Base-by-base conservation (phyloP, 2,113 vertebrate genomes). In the Corvus cornix region DNA sequence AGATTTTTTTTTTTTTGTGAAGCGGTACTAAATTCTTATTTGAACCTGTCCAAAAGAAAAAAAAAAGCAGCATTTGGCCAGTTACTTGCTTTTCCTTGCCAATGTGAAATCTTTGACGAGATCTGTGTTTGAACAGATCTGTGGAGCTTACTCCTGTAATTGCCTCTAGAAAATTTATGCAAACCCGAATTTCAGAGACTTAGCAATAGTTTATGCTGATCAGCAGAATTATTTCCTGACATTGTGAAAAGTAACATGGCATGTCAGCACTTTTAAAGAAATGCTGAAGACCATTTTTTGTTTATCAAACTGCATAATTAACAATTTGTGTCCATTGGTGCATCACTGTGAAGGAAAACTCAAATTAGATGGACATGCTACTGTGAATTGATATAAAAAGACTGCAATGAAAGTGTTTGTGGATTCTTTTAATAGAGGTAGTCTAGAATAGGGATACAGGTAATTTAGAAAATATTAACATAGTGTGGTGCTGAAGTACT, bases 211-310 rank as follows among this genome's bases (percentile, higher is more conserved):
- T 87, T 82, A 39, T 66, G 70, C 51, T 85, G 46, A 89, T 85
- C 43, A 90, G 66, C 41, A 91, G 22, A 69, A 79, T 70, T 83
- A 85, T 95, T 85, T 91, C 59, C 26, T 70, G 39, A 82, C 59
- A 35, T 14, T 55, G 33, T 58, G 20, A 52, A 87, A 86, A 91
- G 51, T 35, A 83, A 41, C 3, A 10, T n/a, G 31, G 60, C 51
- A 93, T n/a, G 28, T 94, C 84, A 96, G 70, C 87, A 80, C 35
- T 85, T 96, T 91, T 66, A 83, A 79, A 84, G 55, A 96, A 95
- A 69, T 79, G 53, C 70, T 87, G 70, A 91, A 66, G 21, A 66
- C 30, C 9, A 18, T 24, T 66, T 31, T 37, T 58, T 95, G 21
- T 74, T 91, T 76, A 78, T 80, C 20, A 67, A 85, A 86, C 67